These are phyloP conservation scores for Polymixis lichenea DNA, from an alignment of 2,888 invertebrate species.

Conservation along the genomic window DNA sequence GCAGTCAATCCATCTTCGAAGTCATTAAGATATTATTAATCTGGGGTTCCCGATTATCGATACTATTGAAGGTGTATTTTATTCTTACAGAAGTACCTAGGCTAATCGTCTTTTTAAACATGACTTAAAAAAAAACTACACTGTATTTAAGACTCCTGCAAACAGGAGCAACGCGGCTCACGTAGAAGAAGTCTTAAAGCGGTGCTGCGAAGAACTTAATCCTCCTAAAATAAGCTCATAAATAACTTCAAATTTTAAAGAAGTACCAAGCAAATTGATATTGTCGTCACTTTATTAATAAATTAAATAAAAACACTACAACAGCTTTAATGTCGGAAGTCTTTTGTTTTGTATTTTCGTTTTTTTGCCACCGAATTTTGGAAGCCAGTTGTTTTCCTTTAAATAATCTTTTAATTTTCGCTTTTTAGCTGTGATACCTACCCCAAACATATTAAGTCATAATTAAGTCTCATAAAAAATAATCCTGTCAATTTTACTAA, in stretches of 20 bases:
- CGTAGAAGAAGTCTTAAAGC: too few species aligned
- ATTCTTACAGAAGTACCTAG: background rate
- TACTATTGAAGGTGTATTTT: background rate
- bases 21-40: background rate
- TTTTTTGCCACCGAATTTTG: too few species aligned
- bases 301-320: background rate
- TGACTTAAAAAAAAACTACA: background rate
- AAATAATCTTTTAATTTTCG: too few species aligned
- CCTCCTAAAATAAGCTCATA: background rate
- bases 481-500: background rate
- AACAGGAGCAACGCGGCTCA: too few species aligned
- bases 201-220: background rate
- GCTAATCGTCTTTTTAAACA: too few species aligned
- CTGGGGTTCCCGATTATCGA: background rate
- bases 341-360: too few species aligned
- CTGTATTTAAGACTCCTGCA: background rate
- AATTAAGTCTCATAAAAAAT: too few species aligned
- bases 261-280: background rate
- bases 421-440: too few species aligned
- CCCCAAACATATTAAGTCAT: too few species aligned
- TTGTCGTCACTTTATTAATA: too few species aligned
- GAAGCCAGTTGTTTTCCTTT: too few species aligned
- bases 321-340: background rate
- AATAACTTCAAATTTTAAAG: background rate
- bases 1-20: slow-evolving; percentile 5